These are phyloP conservation scores for Etheostoma nigrum DNA, from an alignment of 2,797 vertebrate species.

Conservation along the genomic window DNA sequence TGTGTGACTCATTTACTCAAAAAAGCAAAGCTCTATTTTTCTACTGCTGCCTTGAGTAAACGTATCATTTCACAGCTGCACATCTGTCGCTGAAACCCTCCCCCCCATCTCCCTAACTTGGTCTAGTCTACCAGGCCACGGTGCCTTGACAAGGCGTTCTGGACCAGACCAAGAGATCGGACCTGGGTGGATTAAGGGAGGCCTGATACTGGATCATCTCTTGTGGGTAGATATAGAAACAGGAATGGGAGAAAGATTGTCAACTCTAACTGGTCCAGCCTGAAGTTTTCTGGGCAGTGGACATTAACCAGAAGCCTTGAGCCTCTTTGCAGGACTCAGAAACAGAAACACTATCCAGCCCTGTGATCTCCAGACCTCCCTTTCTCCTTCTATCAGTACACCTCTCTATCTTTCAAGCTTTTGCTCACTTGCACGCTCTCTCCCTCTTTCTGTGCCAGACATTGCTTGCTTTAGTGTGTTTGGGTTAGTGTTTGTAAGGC, in stretches of 20 bases:
- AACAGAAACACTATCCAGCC: slow-evolving; percentile 77
- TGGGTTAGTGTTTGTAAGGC: slow-evolving; percentile 39
- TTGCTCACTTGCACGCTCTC: slow-evolving; percentile 49
- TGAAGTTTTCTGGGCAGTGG: slow-evolving; percentile 61
- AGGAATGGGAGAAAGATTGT: slow-evolving; percentile 55
- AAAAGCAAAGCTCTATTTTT: slow-evolving; percentile 36
- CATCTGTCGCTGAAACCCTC: slow-evolving; percentile 32
- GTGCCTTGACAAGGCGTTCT: slow-evolving; percentile 63
- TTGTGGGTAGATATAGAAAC: slow-evolving; percentile 61
- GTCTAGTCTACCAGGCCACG: slow-evolving; percentile 45
- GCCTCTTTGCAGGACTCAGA: slow-evolving; percentile 52
- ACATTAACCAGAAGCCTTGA: slow-evolving; percentile 76
- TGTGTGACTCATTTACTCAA: too few species aligned
- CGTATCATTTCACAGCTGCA: slow-evolving; percentile 57
- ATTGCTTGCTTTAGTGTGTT: slow-evolving; percentile 33
- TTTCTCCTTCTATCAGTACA: slow-evolving; percentile 70
- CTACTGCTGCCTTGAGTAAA: slow-evolving; percentile 59
- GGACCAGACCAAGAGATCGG: slow-evolving; percentile 59
- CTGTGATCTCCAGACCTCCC: slow-evolving; percentile 72
- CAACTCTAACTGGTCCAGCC: slow-evolving; percentile 30
- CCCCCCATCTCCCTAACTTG: slow-evolving; percentile 13
- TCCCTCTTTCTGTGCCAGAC: slow-evolving; percentile 55
- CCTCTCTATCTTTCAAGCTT: slow-evolving; percentile 68
- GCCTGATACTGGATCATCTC: slow-evolving; percentile 67
- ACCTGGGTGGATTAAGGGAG: slow-evolving; percentile 50